phyloP scores from a whole-genome alignment of 2,888 invertebrate species.

The Willowsia nigromaculata region DNA sequence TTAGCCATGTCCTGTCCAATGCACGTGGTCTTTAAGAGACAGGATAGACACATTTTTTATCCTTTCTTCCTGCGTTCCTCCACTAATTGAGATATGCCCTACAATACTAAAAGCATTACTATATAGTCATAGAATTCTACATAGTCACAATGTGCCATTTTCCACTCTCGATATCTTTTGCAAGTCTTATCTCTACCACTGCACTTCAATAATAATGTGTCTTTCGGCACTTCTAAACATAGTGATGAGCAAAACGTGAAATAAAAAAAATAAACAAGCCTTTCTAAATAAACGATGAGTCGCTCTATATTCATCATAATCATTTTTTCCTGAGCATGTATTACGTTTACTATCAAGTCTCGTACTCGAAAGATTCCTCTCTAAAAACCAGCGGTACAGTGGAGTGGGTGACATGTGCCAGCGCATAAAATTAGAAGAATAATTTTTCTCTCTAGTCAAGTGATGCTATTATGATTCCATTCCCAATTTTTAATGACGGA shows the following conservation, averaged over 20 bases:
- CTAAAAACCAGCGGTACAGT: background rate
- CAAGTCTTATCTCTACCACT: background rate
- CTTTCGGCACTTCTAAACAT: constrained; percentile 19
- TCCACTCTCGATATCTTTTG: background rate
- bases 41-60: background rate
- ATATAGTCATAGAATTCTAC: background rate
- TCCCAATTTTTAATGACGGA: background rate
- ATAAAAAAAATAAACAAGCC: background rate
- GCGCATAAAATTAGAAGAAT: constrained; percentile 5
- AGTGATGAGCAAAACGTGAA: constrained; percentile 16
- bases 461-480: background rate
- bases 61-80: background rate
- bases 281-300: background rate
- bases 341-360: background rate
- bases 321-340: background rate
- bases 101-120: background rate
- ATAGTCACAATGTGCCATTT: background rate
- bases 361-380: background rate
- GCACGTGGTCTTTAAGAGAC: constrained; percentile 3
- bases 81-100: constrained; percentile 34
- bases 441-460: background rate
- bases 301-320: background rate
- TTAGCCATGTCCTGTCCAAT: background rate
- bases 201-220: background rate
- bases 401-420: background rate